phyloP scores from a whole-genome alignment of 2,797 vertebrate genomes.

The Glyptemys insculpta region DNA sequence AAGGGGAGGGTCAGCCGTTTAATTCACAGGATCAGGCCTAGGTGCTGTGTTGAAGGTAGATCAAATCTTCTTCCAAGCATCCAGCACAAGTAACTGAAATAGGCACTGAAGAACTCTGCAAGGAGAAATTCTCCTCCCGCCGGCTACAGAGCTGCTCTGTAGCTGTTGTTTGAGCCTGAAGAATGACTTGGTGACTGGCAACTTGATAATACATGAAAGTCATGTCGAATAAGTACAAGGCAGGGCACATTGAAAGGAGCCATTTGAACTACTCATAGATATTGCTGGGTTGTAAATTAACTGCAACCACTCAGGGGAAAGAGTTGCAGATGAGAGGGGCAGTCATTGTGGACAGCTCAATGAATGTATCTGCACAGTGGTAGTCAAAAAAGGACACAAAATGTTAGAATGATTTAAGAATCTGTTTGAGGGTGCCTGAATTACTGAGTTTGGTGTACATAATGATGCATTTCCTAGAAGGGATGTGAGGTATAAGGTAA shows the following conservation, averaged over 20 bases:
- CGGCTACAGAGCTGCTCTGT: background rate
- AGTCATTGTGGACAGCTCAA: background rate
- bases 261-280: background rate
- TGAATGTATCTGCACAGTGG: background rate
- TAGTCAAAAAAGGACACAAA: too few species aligned
- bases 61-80: background rate
- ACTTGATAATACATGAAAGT: background rate
- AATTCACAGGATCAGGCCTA: background rate
- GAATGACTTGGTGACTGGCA: background rate
- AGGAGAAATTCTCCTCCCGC: background rate
- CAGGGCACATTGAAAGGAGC: background rate
- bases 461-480: background rate
- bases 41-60: background rate
- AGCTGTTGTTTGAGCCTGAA: too few species aligned
- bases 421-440: too few species aligned
- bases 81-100: background rate
- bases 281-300: background rate
- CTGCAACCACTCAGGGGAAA: background rate
- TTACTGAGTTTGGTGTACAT: background rate
- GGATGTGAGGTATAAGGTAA: background rate
- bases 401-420: too few species aligned
- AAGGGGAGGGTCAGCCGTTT: background rate
- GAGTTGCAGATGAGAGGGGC: background rate
- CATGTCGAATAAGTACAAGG: background rate
- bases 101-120: background rate